Base-by-base conservation (phyloP, 2,797 vertebrate species). In the Schizopygopsis pylzovi region DNA sequence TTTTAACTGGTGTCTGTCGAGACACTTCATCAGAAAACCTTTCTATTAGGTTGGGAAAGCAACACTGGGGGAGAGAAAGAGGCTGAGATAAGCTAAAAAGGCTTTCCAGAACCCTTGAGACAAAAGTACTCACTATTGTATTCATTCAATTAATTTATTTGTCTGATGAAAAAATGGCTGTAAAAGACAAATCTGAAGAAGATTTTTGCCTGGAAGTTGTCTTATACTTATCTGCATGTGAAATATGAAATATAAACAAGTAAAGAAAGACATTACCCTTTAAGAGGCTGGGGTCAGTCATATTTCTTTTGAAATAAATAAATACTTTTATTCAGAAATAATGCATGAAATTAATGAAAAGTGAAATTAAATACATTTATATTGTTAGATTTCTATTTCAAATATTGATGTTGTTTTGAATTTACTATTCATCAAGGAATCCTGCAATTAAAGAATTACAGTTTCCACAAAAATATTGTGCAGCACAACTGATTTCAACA, bases 121-220 rank as follows among this genome's bases (percentile, higher is more conserved):
- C 54, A 82, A 81, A 67, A 65, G 28, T n/a, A 52, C 25, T 77
- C 43, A 56, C 45, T 71, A 37, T n/a, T 37, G 15, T 47, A 33
- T 81, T 79, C 47, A 33, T 81, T 79, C 39, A 63, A 65, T 84
- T 81, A 18, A 80, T 75, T 79, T 39, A 15, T 8, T 22, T 28
- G 13, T 37, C 54, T 65, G 52, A 52, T 67, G 70, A 78, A 79
- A 79, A 47, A 65, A 63, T 54, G 37, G 1, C 13, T 28, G 41
- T 18, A 28, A 28, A 45, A 45, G n/a, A 28, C 39, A 33, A 7
- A 52, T 45, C 15, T 73, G 8, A 22, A 45, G 33, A 41, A 45
- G 33, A 41, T 72, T 49, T 12, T 52, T 37, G 11, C 1, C 3
- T 56, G 33, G 5, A 41, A 18, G 9, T 63, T 61, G 39, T 59